Evolutionary conservation across 2,888 invertebrate species (phyloP), one percentile per base, ranked within the genome.

Genomic region (Sthenelais limicola): DNA sequence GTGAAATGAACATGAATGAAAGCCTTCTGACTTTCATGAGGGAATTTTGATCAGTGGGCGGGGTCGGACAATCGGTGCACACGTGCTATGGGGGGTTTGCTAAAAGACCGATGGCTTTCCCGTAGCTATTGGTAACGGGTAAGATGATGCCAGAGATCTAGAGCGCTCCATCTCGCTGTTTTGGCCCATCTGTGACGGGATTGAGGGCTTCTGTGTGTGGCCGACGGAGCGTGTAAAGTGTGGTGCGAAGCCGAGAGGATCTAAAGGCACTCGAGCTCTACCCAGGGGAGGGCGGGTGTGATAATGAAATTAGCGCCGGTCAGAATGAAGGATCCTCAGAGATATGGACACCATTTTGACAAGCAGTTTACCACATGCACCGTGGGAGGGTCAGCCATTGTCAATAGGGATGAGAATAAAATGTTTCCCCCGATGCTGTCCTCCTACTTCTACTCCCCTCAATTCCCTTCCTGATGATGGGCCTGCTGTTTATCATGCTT

Each of bases 231-330:
- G 56, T 56, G 56, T n/a, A 56, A 56, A 32, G 56, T 32, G n/a
- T 7, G 52, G 28, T 26, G 52, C 30, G 24, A 15, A 4, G 2
- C 56, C 56, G 15, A 4, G 32, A 15, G 1, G 5, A n/a, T 33
- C 32, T 33, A 32, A 28, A 15, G 9, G 9, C 9, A n/a, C n/a
- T 24, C 49, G 21, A 5, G 21, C n/a, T 12, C 56, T 33, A 2
- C 56, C 9, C 56, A 56, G 18, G 18, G 56, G 56, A 56, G 30
- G 30, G 56, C 33, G 30, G 56, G 56, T 4, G 56, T 9, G 32
- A 33, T 56, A 56, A 56, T 56, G 56, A 56, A 56, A 56, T 56
- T 56, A 56, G 18, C 56, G 33, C 33, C 32, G 56, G 32, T 56
- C 32, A 56, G n/a, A 56, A 56, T 56, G 30, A 28, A 56, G 32